Evolutionary conservation across 2,888 invertebrate genomes (phyloP).

Genomic region (Leptinotarsa haldemani): DNA sequence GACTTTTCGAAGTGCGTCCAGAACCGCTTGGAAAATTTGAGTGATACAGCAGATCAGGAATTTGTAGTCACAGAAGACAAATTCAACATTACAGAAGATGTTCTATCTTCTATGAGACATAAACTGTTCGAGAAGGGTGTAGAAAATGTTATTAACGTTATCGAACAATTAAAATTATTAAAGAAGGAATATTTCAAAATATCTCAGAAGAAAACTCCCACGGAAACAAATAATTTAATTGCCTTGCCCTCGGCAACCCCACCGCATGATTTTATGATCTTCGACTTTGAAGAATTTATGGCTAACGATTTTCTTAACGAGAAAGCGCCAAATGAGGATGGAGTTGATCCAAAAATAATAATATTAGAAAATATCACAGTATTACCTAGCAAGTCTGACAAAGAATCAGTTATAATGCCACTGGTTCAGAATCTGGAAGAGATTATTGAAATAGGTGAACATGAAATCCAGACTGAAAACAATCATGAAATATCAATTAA

Average conservation of each 20-base stretch:
- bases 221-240: slow-evolving; percentile 7
- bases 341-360: too few species aligned
- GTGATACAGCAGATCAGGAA: slow-evolving; percentile 3
- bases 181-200: not conserved
- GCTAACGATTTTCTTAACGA: not conserved
- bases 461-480: slow-evolving; percentile 1
- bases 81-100: too few species aligned
- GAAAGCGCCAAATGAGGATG: not conserved
- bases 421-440: slow-evolving; percentile 13
- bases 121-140: not conserved
- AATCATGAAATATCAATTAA: not conserved
- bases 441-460: slow-evolving; percentile 3
- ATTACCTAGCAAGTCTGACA: not conserved
- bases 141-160: not conserved
- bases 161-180: not conserved
- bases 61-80: too few species aligned
- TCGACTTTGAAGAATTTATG: slow-evolving; percentile 7
- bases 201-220: not conserved
- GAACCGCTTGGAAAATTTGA: not conserved
- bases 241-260: not conserved
- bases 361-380: too few species aligned
- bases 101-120: not conserved
- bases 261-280: not conserved
- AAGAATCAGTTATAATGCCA: slow-evolving; percentile 14
- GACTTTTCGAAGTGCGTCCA: slow-evolving; percentile 5